phyloP scores from a whole-genome alignment of 2,113 vertebrate genomes.

The Epinephelus moara region DNA sequence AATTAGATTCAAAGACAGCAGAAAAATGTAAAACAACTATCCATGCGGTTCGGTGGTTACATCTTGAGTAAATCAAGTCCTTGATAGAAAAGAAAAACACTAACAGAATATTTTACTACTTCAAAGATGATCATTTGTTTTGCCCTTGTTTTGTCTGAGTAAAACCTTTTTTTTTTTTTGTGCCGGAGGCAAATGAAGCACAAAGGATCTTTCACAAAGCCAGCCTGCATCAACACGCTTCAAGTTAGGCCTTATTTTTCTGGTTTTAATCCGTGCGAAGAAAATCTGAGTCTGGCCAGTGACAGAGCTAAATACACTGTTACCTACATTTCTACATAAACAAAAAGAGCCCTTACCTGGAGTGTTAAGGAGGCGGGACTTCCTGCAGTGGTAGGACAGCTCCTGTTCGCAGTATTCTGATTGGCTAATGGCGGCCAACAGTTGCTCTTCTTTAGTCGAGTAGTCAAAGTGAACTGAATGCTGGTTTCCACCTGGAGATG shows the following conservation, averaged over 20 bases:
- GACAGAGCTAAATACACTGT: not conserved
- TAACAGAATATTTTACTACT: not conserved
- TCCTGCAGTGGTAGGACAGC: too few species aligned
- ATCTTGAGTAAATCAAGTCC: not conserved
- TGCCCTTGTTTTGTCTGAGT: not conserved
- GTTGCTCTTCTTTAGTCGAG: too few species aligned
- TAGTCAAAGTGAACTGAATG: slow-evolving; percentile 30
- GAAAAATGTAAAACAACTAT: not conserved
- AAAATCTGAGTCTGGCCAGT: not conserved
- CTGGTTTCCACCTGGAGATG: slow-evolving; percentile 80
- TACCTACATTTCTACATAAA: not conserved
- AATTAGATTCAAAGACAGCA: not conserved
- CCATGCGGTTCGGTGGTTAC: not conserved
- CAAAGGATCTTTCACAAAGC: not conserved
- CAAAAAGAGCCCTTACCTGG: not conserved
- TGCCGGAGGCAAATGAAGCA: not conserved
- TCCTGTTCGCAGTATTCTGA: too few species aligned
- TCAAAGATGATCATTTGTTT: not conserved
- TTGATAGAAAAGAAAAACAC: not conserved
- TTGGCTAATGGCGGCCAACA: too few species aligned
- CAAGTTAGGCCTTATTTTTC: not conserved
- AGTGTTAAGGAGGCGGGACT: too few species aligned
- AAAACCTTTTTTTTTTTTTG: not conserved
- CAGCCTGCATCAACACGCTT: not conserved
- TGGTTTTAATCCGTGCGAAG: not conserved